Evolutionary conservation across 2,888 invertebrate genomes (phyloP).

Genomic region (Laspeyria flexula): DNA sequence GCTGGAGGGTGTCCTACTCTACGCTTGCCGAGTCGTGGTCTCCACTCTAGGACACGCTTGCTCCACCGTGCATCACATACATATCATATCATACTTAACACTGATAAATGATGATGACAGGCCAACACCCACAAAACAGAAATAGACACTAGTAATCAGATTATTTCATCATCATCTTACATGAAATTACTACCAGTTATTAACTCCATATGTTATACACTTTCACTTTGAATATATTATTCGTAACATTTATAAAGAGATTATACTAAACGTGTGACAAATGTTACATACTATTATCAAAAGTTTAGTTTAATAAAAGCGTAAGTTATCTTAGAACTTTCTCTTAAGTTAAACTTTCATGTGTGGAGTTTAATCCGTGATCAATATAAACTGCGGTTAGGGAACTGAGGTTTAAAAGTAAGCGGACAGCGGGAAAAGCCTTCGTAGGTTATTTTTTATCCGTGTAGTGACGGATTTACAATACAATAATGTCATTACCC

Average conservation of each 20-base stretch:
- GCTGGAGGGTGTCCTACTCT: too few species aligned
- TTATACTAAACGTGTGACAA: constrained; percentile 40
- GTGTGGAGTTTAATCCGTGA: constrained; percentile 27
- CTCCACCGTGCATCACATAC: too few species aligned
- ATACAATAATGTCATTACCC: too few species aligned
- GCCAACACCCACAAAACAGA: background rate
- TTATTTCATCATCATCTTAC: constrained; percentile 2
- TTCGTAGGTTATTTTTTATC: too few species aligned
- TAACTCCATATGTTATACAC: constrained; percentile 16
- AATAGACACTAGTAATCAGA: background rate
- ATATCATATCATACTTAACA: too few species aligned
- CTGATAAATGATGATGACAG: background rate
- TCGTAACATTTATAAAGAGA: constrained; percentile 26
- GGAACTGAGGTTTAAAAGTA: background rate
- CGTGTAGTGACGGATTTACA: too few species aligned
- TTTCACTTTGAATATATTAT: constrained; percentile 46
- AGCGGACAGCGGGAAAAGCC: background rate
- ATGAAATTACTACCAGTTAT: constrained; percentile 1
- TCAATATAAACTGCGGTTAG: constrained; percentile 1
- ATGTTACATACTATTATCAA: constrained; percentile 30
- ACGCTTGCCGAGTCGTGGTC: too few species aligned
- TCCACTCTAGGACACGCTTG: too few species aligned
- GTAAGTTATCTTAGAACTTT: constrained; percentile 47
- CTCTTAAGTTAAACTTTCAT: constrained; percentile 47
- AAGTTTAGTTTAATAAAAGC: constrained; percentile 29